Conservation (phyloP, 2,113 vertebrate genomes). For the Aspidoscelis tigris region DNA sequence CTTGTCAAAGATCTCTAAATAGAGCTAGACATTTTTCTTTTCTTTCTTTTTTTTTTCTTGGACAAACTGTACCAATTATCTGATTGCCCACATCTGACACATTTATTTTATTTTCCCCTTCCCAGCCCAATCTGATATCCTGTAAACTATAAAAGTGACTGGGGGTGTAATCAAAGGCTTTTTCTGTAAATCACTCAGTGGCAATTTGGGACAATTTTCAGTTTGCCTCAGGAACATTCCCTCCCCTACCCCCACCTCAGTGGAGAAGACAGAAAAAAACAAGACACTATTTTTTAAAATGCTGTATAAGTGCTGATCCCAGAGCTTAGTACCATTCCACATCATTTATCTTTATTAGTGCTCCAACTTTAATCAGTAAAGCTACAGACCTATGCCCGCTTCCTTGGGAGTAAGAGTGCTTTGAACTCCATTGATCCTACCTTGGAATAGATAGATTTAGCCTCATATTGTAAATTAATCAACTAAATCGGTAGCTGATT, state of each 20-base stretch:
- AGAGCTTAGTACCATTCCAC: slow-evolving; percentile 48
- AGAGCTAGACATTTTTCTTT: slow-evolving; percentile 47
- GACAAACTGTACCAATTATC: slow-evolving; percentile 68
- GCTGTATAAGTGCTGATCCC: slow-evolving; percentile 56
- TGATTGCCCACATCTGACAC: slow-evolving; percentile 51
- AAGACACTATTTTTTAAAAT: slow-evolving; percentile 55
- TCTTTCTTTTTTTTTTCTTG: slow-evolving; percentile 47
- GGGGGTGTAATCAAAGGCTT: slow-evolving; percentile 60
- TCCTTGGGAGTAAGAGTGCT: neutral
- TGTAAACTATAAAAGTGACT: slow-evolving; percentile 61
- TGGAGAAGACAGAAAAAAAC: slow-evolving; percentile 59
- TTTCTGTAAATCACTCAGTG: slow-evolving; percentile 69
- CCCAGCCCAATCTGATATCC: slow-evolving; percentile 32
- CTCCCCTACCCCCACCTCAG: slow-evolving; percentile 54
- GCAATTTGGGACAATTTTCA: slow-evolving; percentile 67
- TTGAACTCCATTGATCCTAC: neutral
- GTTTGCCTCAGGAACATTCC: slow-evolving; percentile 66
- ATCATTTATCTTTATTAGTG: slow-evolving; percentile 56
- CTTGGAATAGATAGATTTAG: neutral
- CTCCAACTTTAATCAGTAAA: neutral
- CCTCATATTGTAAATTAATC: neutral
- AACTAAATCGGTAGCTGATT: slow-evolving; percentile 5
- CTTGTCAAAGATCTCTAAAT: slow-evolving; percentile 57
- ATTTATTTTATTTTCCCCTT: slow-evolving; percentile 62
- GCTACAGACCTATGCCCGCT: neutral